Evolutionary conservation across 2,113 vertebrate species (phyloP).

Genomic region (Pagrus major): DNA sequence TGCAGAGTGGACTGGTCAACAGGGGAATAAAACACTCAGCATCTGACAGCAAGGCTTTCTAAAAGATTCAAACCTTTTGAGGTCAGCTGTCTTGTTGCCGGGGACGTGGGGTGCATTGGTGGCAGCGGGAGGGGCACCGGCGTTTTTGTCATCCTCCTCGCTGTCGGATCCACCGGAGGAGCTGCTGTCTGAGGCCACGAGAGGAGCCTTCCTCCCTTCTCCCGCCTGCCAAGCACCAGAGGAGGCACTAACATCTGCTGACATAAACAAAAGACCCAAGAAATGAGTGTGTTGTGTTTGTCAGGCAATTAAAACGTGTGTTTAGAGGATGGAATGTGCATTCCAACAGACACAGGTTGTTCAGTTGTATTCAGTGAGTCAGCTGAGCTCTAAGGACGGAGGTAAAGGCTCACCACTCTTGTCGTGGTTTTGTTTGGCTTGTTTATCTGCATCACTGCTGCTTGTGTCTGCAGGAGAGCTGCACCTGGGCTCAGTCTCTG

Average conservation of each 20-base stretch:
- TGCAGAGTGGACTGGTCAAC: conserved; percentile 35
- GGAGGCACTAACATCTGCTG: conserved; percentile 71
- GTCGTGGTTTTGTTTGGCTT: conserved; percentile 78
- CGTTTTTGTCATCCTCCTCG: conserved; percentile 83
- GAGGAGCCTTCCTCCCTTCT: conserved; percentile 82
- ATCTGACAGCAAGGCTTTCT: background rate
- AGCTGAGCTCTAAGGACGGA: background rate
- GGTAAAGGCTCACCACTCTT: conserved; percentile 47
- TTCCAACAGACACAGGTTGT: background rate
- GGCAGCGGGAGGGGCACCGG: conserved; percentile 7
- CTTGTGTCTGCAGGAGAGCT: conserved; percentile 87
- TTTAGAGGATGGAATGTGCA: background rate
- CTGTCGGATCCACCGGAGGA: conserved; percentile 89
- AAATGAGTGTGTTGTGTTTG: background rate
- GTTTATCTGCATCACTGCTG: conserved; percentile 54
- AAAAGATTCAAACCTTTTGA: conserved; percentile 64
- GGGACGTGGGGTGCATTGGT: conserved; percentile 59
- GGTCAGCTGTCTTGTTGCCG: conserved; percentile 78
- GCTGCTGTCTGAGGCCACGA: conserved; percentile 88
- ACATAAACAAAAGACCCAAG: accelerated
- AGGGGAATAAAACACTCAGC: background rate
- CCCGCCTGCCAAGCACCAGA: conserved; percentile 83
- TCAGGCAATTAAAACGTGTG: background rate
- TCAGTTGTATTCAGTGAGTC: background rate
- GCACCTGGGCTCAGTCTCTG: conserved; percentile 87